phyloP scores from a whole-genome alignment of 2,113 vertebrate genomes.

The Corapipo altera region DNA sequence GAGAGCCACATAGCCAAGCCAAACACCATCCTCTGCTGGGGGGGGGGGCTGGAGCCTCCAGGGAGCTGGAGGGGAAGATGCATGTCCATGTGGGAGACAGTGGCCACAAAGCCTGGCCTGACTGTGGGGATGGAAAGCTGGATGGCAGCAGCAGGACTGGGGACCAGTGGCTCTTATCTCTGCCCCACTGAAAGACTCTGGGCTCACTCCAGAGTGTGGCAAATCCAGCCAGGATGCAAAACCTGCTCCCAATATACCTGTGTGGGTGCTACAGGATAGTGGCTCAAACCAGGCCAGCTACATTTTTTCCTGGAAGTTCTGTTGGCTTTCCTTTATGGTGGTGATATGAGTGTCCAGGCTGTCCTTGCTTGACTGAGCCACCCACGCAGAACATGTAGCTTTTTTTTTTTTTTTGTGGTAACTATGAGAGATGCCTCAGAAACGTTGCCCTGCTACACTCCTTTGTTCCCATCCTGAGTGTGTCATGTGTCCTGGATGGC shows the following conservation, averaged over 20 bases:
- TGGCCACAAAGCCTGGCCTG: not conserved
- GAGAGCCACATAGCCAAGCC: not conserved
- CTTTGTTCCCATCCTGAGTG: fast-evolving
- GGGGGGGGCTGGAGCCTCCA: fast-evolving
- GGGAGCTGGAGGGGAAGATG: not conserved
- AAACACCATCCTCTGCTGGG: not conserved
- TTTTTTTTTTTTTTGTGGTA: not conserved
- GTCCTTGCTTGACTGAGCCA: not conserved
- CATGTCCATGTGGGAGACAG: fast-evolving
- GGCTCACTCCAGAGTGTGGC: not conserved
- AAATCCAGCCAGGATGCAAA: not conserved
- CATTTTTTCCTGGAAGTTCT: not conserved
- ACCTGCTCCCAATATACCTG: not conserved
- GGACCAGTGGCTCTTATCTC: not conserved
- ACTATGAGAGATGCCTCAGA: not conserved
- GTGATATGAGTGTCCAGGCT: not conserved
- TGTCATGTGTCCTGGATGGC: not conserved
- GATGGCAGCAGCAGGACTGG: too few relatives aligned
- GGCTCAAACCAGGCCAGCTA: not conserved
- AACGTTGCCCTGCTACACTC: fast-evolving
- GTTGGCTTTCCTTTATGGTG: not conserved
- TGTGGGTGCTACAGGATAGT: not conserved
- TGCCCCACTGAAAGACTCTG: not conserved
- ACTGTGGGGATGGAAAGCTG: not conserved
- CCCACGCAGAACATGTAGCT: not conserved